Base-by-base conservation (phyloP, 2,797 vertebrate species). In the Astyanax mexicanus region DNA sequence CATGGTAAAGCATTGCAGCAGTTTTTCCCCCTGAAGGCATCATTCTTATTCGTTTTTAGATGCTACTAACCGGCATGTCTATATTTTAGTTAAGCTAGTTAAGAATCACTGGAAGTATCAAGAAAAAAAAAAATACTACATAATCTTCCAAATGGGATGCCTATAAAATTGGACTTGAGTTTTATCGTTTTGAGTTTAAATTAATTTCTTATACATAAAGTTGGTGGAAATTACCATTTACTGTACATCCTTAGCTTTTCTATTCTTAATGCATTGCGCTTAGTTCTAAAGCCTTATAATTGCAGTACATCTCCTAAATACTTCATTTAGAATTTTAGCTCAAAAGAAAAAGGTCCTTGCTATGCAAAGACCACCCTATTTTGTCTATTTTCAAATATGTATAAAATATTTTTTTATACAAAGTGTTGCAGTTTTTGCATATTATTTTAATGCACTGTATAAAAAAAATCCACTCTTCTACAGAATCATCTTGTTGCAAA, bases 361-460 rank as follows among this genome's bases (percentile, higher is more conserved):
- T 44, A 21, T 35, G 35, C 37, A 44, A 44, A 55, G 51, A 66
- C 15, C 17, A 38, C 11, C 64, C 27, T 38, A 58, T 44, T n/a
- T n/a, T n/a, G n/a, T n/a, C n/a, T n/a, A n/a, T n/a, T n/a, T n/a
- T 60, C 3, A 49, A 44, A 67, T 19, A 75, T 17, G 47, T 27
- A n/a, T n/a, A 67, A 45, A 52, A 62, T 75, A 68, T 29, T 9
- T 21, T 9, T 45, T 69, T 51, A 61, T 25, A 54, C 21, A 74
- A 60, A 27, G 17, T 6, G 15, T 1, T 29, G 25, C 23, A 44
- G 3, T 3, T 27, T 3, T 19, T n/a, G 66, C 64, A 27, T 1
- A 5, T 6, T 3, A 23, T 13, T 45, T 57, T 19, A 6, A 21
- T 40, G n/a, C 9, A 32, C 23, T 62, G 37, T 38, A 0, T 45